These are phyloP conservation scores for Nicator chloris DNA, from an alignment of 2,113 vertebrate genomes.

Conservation along the genomic window DNA sequence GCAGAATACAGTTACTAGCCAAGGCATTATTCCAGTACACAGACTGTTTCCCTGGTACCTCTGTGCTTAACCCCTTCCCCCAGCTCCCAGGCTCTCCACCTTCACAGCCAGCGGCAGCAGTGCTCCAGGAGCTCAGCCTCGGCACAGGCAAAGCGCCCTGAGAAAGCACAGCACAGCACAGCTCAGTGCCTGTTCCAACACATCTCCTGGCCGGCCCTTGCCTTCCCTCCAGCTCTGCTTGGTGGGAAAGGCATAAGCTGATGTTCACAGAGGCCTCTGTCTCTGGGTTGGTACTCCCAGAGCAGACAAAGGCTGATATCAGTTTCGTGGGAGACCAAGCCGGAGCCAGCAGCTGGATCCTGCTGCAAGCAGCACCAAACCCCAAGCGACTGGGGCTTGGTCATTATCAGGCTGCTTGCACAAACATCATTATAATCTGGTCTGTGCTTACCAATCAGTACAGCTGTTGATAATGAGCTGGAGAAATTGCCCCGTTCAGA, in stretches of 20 bases:
- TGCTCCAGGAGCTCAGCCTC: rapidly evolving
- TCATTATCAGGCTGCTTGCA: background rate
- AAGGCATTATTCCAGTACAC: background rate
- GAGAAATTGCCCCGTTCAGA: background rate
- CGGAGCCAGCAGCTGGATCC: background rate
- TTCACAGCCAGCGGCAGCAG: background rate
- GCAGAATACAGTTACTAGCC: background rate
- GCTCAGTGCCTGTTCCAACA: background rate
- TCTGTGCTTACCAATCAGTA: background rate
- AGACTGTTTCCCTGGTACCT: background rate
- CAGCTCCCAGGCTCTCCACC: background rate
- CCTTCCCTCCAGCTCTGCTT: background rate
- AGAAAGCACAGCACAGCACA: background rate
- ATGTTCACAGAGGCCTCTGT: background rate
- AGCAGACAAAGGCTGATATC: background rate
- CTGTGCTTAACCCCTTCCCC: background rate
- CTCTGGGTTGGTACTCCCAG: background rate
- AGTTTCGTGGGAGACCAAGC: background rate
- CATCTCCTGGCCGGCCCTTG: background rate
- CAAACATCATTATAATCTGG: background rate
- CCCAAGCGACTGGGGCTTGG: background rate
- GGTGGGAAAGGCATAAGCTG: background rate
- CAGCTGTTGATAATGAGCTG: background rate
- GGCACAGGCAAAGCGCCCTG: background rate
- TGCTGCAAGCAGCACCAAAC: background rate